Evolutionary conservation across 2,113 vertebrate genomes (phyloP), one percentile per base, ranked within the genome.

Genomic region (Phocoena sinus): DNA sequence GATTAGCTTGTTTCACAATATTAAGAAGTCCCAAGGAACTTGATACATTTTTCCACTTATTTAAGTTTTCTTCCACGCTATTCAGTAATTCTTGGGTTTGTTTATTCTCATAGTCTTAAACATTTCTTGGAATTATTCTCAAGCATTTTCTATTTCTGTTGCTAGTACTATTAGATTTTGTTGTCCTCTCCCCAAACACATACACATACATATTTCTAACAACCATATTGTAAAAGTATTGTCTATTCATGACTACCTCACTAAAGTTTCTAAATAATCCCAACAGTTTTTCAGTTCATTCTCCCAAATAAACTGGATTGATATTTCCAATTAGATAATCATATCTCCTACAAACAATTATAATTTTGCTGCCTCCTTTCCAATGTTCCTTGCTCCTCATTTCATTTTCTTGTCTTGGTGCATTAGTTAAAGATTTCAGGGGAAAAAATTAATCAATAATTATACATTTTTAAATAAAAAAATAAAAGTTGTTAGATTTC

Each of bases 321-420:
- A 71, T 90, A 65, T 76, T 96, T 86, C 53, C 15, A 98, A 89
- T 44, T 70, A 90, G 41, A 83, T 82, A 93, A 44, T 86, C 62
- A 67, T 76, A 63, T n/a, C 31, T 96, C 81, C 67, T 92, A 23
- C 23, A 96, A 95, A 92, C 77, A 85, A 89, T 81, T 89, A 65
- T 70, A 93, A 76, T 89, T 81, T 88, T 91, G 3, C 25, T 89
- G 14, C 14, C 15, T 82, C 20, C 8, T 87, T 73, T 91, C 25
- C 10, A n/a, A 96, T 68, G 28, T 79, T 84, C 33, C 68, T 50
- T 87, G 50, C 70, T 50, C 38, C 6, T 71, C 56, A 63, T 83
- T 77, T 83, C 21, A 84, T 87, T 74, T 53, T 77, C 36, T 41
- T 83, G 3, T 38, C 56, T 68, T 79, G 33, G 79, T 96, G 17